Conservation (phyloP, 2,797 vertebrate species). For the Chiloscyllium punctatum region DNA sequence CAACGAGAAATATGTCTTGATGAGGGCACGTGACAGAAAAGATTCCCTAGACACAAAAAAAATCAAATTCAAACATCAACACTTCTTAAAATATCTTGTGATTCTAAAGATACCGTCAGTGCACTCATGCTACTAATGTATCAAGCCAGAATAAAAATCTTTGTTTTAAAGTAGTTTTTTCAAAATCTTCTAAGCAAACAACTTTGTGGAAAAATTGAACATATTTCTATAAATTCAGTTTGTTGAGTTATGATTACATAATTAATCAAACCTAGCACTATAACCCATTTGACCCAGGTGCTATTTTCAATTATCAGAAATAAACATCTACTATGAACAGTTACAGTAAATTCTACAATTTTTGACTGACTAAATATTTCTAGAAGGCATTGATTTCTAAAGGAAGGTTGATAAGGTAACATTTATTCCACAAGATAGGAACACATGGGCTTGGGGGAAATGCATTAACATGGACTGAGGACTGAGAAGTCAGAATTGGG, state of each 20-base stretch:
- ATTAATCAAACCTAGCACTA: not conserved
- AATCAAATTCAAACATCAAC: not conserved
- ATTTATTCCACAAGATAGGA: too few relatives aligned
- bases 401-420: too few relatives aligned
- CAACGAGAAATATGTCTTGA: constrained; percentile 92
- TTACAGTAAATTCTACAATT: too few relatives aligned
- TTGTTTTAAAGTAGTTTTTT: not conserved
- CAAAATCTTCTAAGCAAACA: not conserved
- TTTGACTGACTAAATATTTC: too few relatives aligned
- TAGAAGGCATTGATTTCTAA: too few relatives aligned
- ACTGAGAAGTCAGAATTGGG: too few relatives aligned
- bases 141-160: not conserved
- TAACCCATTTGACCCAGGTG: not conserved
- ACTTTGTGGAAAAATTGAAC: not conserved
- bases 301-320: not conserved
- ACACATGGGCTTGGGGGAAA: too few relatives aligned
- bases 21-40: constrained; percentile 95
- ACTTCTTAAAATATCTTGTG: not conserved
- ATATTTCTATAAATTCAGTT: not conserved
- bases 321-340: not conserved
- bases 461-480: too few relatives aligned
- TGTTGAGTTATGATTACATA: not conserved
- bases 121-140: not conserved
- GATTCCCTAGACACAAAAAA: constrained; percentile 64
- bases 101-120: not conserved